Evolutionary conservation across 1,140 invertebrate genomes (phyloP), one percentile per base, ranked within the genome.

Genomic region (Goniozus legneri): DNA sequence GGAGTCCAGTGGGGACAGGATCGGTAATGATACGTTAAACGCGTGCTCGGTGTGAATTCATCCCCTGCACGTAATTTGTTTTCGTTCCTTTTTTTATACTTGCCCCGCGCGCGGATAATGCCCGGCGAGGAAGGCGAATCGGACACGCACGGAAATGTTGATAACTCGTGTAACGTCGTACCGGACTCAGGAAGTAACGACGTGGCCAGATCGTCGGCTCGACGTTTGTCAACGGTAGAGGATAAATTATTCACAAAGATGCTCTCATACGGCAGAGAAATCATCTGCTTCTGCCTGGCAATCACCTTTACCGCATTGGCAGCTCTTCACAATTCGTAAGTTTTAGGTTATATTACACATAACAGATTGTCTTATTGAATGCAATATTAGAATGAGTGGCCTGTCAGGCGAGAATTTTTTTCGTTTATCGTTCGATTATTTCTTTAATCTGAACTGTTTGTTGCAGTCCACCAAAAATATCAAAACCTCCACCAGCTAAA

Each of bases 401-500:
- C n/a, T n/a, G n/a, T n/a, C n/a, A n/a, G n/a, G n/a, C n/a, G n/a
- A 36, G 42, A 30, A 10, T 14, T n/a, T n/a, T n/a, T n/a, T n/a
- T n/a, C n/a, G 33, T 13, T 55, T 38, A 34, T 30, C 21, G 37
- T 34, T 27, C 10, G 10, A 27, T 27, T 27, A 35, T 3, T 1
- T 14, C 27, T 15, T 50, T 39, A 27, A 32, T 8, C 27, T 27
- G 30, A 34, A 7, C 19, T 56, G 52, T 57, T 45, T 56, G 20
- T 52, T 81, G 52, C 62, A 88, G 85, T 33, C 77, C 83, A 39
- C 78, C 84, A 38, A 88, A 82, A 72, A 71, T 85, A 40, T 81
- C 82, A 3, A 84, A 81, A 62, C 78, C 80, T 49, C 82, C 87
- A 33, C 60, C 78, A 32, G 80, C 86, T 18, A 76, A 77, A 54